A percentile compares a stretch with the other conserved stretches of the same genome.
Evolutionary conservation across 2,888 invertebrate species (phyloP).

Genomic region (Acanthoscelides obtectus): DNA sequence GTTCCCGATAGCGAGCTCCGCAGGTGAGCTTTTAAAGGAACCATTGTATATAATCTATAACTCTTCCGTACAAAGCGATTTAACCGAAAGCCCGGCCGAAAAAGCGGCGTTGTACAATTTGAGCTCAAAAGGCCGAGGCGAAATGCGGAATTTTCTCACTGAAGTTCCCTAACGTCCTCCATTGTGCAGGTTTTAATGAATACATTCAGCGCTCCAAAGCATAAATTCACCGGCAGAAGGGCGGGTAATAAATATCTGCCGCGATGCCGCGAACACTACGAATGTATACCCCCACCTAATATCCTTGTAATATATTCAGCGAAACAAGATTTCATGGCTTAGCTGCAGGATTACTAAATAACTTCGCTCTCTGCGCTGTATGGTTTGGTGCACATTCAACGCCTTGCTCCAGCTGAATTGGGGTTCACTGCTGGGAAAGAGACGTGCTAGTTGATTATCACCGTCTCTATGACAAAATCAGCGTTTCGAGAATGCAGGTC

Average conservation of each 20-base stretch:
- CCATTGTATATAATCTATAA: neutral
- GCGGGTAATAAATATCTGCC: slow-evolving; percentile 26
- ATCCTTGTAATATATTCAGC: slow-evolving; percentile 27
- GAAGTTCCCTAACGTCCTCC: slow-evolving; percentile 1
- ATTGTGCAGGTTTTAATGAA: slow-evolving; percentile 21
- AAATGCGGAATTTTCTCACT: neutral
- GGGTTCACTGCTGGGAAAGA: neutral
- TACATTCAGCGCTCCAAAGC: slow-evolving; percentile 21
- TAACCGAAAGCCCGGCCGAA: neutral
- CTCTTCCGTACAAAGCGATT: neutral
- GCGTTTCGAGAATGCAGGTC: no score
- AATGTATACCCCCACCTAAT: slow-evolving; percentile 25
- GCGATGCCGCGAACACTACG: no score
- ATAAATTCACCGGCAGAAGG: slow-evolving; percentile 18
- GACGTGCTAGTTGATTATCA: neutral
- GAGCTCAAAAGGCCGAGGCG: neutral
- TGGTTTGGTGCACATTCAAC: neutral
- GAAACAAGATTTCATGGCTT: slow-evolving; percentile 26
- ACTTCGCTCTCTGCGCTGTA: no score
- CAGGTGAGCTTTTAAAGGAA: neutral
- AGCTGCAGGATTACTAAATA: slow-evolving; percentile 9
- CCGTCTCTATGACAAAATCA: no score
- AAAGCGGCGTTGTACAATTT: neutral
- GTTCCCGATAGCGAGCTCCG: neutral
- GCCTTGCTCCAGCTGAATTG: neutral